Evolutionary conservation across 2,113 vertebrate species (phyloP), one percentile per base, ranked within the genome.

Genomic region (Grus americana): DNA sequence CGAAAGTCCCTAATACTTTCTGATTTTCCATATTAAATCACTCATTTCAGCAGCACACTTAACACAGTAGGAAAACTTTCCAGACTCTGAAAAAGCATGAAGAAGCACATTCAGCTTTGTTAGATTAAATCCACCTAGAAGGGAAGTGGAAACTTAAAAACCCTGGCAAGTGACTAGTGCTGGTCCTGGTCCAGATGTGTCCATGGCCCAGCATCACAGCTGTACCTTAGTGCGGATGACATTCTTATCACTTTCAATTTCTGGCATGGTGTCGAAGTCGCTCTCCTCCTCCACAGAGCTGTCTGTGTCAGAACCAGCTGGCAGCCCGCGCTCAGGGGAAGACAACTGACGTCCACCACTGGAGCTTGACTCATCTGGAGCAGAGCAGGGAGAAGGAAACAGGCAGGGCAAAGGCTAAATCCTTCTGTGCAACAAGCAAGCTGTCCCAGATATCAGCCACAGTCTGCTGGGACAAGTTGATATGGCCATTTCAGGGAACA

Each of bases 231-330:
- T 98, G 75, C 98, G 98, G 78, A 98, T 96, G 88, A 98, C 74
- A 1, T 98, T 98, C 97, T 98, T 98, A 59, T 98, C 98, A 3
- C 96, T 98, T 74, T 98, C 98, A 7, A 98, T 98, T 50, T 98
- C 98, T 3, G 98, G 98, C 97, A 98, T 98, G 66, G 98, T 98
- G 93, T 98, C 98, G 0, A 98, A 98, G 92, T 98, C 98, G 0
- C 98, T 98, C 79, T 98, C 98, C 27, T 98, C 98, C 70, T 98
- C 98, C 92, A 98, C 98, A 0, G 98, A 98, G 93, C 98, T 98
- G 96, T 98, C 98, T 1, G 98, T 98, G 93, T 98, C 98, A 10
- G 97, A 98, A 3, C 95, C 97, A 36, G 90, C 83, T 0, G 96
- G 86, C 1, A 50, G 83, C 34, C 95, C 78, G 9, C 34, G 80